Evolutionary conservation across 2,888 invertebrate species (phyloP), one percentile per base, ranked within the genome.

Genomic region (Homarus gammarus): DNA sequence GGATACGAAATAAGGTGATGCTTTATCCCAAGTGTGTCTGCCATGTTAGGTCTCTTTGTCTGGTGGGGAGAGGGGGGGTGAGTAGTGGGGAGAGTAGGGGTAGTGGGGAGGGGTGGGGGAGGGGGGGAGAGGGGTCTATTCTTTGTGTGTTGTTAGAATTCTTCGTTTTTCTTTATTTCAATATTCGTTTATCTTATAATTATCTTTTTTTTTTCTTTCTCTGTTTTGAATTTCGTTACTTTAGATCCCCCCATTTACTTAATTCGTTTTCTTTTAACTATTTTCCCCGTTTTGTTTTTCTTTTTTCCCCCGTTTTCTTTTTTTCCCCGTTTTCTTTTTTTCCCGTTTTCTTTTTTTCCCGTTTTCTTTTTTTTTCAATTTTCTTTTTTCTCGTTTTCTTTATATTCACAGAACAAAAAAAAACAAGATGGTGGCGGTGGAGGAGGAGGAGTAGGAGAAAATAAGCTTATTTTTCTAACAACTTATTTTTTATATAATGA

Each of bases 1-100:
- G 84, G 84, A 84, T 84, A 75, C 75, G 75, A 84, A 84, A 84
- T 84, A 84, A 84, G 84, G 72, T 61, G 56, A 84, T 84, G 84
- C 75, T 36, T 84, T 84, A 84, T 84, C 84, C 70, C 18, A 1
- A 2, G 49, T 31, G 51, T n/a, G 1, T 51, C 51, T 78, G n/a
- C 27, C 64, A 27, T 64, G 27, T 64, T 64, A 64, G n/a, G 12
- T 56, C 18, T 56, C 56, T 18, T 64, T 64, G n/a, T 27, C 27
- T 5, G 27, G 64, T 27, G 27, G 18, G 3, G 56, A 27, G 27
- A 64, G 64, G 3, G 5, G 44, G 44, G n/a, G n/a, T n/a, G n/a
- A n/a, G n/a, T n/a, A n/a, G n/a, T n/a, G n/a, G n/a, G n/a, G n/a
- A n/a, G n/a, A n/a, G n/a, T n/a, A n/a, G n/a, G n/a, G n/a, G n/a